Conservation (phyloP, 2,888 invertebrate species). For the Acleris cristana region DNA sequence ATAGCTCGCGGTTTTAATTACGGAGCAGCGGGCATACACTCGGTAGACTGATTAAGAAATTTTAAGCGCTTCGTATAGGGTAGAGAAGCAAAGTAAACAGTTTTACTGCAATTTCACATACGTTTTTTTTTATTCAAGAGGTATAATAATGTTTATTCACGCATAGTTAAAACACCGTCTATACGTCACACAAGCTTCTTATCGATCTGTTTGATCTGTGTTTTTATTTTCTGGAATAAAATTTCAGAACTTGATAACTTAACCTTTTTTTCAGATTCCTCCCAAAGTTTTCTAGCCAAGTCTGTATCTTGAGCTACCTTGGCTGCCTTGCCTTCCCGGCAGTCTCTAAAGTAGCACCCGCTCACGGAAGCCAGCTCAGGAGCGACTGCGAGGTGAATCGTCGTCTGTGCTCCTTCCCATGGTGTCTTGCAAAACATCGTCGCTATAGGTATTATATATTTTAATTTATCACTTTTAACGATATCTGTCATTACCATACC, state of each 20-base stretch:
- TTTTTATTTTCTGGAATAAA: not conserved
- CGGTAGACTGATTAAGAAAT: too few relatives aligned
- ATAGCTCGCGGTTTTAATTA: too few relatives aligned
- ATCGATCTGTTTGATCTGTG: not conserved
- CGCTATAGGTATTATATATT: conserved; percentile 65
- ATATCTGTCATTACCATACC: conserved; percentile 89
- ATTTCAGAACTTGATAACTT: conserved; percentile 44
- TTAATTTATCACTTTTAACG: conserved; percentile 47
- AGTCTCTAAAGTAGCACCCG: conserved; percentile 86
- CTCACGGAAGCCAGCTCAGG: conserved; percentile 81
- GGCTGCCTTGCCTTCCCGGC: conserved; percentile 65
- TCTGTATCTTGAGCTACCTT: conserved; percentile 73
- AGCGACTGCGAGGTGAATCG: conserved; percentile 80
- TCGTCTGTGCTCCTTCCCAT: conserved; percentile 76
- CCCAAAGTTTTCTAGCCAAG: conserved; percentile 85
- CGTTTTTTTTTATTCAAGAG: too few relatives aligned
- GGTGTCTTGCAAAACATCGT: conserved; percentile 51
- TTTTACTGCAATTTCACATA: too few relatives aligned
- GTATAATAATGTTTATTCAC: too few relatives aligned
- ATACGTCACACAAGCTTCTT: not conserved
- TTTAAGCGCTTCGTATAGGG: not conserved
- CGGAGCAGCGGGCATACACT: too few relatives aligned
- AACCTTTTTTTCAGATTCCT: conserved; percentile 82
- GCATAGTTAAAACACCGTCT: too few relatives aligned
- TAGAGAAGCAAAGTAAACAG: too few relatives aligned